These are phyloP conservation scores for Pontoporia blainvillei DNA, from an alignment of 2,113 vertebrate species.

Conservation along the genomic window DNA sequence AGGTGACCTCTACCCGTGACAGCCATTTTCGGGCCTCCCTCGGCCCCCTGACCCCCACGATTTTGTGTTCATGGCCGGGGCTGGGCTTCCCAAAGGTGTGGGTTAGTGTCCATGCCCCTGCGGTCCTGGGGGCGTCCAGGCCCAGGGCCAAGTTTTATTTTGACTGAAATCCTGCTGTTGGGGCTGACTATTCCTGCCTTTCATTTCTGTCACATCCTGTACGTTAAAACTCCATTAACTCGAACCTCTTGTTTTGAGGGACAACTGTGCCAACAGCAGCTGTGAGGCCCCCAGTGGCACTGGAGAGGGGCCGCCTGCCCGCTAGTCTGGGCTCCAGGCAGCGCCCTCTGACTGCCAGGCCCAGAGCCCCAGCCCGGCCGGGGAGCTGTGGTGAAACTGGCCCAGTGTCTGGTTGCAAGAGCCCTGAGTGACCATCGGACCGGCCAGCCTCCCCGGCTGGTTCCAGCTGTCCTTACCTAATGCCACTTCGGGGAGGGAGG, in stretches of 20 bases:
- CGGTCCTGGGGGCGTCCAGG: constrained; percentile 54
- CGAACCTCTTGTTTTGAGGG: constrained; percentile 72
- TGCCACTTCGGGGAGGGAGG: neutral
- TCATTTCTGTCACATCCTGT: constrained; percentile 77
- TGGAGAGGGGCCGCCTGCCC: neutral
- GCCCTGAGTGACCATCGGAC: neutral
- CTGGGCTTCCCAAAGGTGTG: constrained; percentile 35
- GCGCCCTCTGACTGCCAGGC: neutral
- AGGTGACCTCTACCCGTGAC: no score
- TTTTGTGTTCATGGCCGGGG: neutral
- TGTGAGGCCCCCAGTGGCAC: neutral
- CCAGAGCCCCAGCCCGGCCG: rapidly evolving
- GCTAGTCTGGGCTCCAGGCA: neutral
- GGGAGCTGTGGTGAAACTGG: neutral
- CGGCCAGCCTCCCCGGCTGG: neutral
- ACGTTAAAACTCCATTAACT: constrained; percentile 73
- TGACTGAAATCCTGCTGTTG: constrained; percentile 66
- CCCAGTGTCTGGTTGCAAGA: neutral
- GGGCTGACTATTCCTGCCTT: constrained; percentile 74
- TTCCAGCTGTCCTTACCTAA: neutral
- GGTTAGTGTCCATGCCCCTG: constrained; percentile 70
- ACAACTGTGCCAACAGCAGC: constrained; percentile 59
- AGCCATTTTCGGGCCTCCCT: no score
- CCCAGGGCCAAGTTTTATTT: constrained; percentile 65
- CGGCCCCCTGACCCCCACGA: neutral